Evolutionary conservation across 2,797 vertebrate species (phyloP).

Genomic region (Helostoma temminkii): DNA sequence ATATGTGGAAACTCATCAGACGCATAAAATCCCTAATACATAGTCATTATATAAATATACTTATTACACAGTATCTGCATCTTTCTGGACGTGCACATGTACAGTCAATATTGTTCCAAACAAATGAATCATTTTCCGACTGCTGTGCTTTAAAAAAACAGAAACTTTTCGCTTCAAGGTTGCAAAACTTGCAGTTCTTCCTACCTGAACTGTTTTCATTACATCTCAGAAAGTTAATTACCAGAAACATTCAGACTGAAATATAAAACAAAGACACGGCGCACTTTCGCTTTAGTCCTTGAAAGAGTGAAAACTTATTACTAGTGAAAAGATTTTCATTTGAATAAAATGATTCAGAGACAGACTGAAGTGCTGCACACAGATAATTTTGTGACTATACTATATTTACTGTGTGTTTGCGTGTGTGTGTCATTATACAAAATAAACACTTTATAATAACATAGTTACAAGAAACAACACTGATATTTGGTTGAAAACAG

Average conservation of each 20-base stretch:
- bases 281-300: slow-evolving; percentile 30
- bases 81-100: not conserved
- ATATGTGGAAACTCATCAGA: too few species aligned
- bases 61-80: not conserved
- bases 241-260: slow-evolving; percentile 22
- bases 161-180: slow-evolving; percentile 45
- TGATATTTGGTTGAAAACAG: too few species aligned
- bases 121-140: slow-evolving; percentile 1
- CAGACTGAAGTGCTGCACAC: not conserved
- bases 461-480: too few species aligned
- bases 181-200: slow-evolving; percentile 4
- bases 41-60: too few species aligned
- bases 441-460: too few species aligned
- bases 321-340: not conserved
- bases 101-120: slow-evolving; percentile 3
- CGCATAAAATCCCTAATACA: too few species aligned
- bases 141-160: slow-evolving; percentile 29
- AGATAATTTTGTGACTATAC: too few species aligned
- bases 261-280: slow-evolving; percentile 22
- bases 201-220: slow-evolving; percentile 13
- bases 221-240: slow-evolving; percentile 40
- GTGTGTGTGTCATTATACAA: too few species aligned
- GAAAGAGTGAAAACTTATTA: slow-evolving; percentile 17
- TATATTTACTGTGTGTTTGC: too few species aligned
- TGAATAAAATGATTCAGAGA: slow-evolving; percentile 17